Conservation (phyloP, 1,140 invertebrate species). For the Scaptodrosophila lebanonensis region DNA sequence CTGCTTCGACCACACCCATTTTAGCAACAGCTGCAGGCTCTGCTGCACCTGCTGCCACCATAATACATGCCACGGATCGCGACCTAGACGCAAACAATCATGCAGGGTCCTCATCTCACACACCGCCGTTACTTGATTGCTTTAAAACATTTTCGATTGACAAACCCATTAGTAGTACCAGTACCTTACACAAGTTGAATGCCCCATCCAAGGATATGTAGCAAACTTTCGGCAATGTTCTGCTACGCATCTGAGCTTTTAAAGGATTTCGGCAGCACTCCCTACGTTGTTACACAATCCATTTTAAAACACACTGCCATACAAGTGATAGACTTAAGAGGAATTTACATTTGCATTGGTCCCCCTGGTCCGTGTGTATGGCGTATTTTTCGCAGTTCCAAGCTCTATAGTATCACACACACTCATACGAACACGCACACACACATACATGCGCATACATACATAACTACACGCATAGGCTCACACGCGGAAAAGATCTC, state of each 20-base stretch:
- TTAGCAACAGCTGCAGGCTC: not conserved
- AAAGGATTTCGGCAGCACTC: constrained; percentile 21
- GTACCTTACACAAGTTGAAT: constrained; percentile 24
- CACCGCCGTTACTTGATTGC: not conserved
- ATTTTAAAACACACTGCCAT: constrained; percentile 49
- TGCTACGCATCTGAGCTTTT: constrained; percentile 17
- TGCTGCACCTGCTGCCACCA: not conserved
- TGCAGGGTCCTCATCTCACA: no score
- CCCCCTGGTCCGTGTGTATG: constrained; percentile 6
- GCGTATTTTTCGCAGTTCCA: no score
- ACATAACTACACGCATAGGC: no score
- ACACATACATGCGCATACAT: constrained; percentile 1
- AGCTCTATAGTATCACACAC: not conserved
- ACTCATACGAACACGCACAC: not conserved
- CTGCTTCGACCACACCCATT: constrained; percentile 29
- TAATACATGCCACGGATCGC: no score
- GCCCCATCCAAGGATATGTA: constrained; percentile 42
- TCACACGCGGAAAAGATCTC: no score
- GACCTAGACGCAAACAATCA: no score
- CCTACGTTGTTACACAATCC: constrained; percentile 34
- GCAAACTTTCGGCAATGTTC: constrained; percentile 29
- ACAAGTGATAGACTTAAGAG: constrained; percentile 42
- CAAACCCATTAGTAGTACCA: constrained; percentile 10
- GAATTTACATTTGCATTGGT: constrained; percentile 21
- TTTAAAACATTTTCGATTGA: constrained; percentile 21